Percentiles rank a stretch among this genome's conserved stretches.
Evolutionary conservation across 2,797 vertebrate species (phyloP).

Genomic region (Ceryle rudis): DNA sequence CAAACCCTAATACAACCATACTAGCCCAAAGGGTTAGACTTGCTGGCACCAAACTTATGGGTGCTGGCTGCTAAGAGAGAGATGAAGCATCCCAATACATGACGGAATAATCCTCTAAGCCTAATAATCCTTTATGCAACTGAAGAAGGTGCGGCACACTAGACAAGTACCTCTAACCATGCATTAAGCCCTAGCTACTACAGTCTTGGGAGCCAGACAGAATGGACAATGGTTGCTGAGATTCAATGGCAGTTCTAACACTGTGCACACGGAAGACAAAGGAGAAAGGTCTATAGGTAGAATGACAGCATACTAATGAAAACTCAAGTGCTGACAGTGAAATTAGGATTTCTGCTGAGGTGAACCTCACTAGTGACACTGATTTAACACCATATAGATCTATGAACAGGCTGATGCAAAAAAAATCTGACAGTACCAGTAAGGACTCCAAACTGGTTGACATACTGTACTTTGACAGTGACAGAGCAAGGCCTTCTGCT

Average conservation of each 20-base stretch:
- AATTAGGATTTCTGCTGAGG: neutral
- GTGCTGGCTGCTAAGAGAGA: neutral
- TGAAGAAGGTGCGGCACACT: neutral
- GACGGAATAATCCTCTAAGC: neutral
- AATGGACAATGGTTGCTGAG: neutral
- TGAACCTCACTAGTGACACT: neutral
- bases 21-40: neutral
- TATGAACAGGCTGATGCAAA: neutral
- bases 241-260: neutral
- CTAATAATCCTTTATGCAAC: neutral
- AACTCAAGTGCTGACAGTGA: neutral
- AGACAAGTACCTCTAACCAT: neutral
- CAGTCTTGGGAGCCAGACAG: neutral
- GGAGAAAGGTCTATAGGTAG: accelerated
- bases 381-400: neutral
- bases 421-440: neutral
- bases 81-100: neutral
- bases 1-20: neutral
- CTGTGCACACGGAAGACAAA: neutral
- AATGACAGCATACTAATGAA: neutral
- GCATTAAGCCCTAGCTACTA: neutral
- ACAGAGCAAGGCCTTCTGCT: neutral
- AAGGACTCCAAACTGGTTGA: neutral
- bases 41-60: neutral
- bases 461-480: neutral